Evolutionary conservation across 1,140 invertebrate species (phyloP).

Genomic region (Drosophila ercepeae): DNA sequence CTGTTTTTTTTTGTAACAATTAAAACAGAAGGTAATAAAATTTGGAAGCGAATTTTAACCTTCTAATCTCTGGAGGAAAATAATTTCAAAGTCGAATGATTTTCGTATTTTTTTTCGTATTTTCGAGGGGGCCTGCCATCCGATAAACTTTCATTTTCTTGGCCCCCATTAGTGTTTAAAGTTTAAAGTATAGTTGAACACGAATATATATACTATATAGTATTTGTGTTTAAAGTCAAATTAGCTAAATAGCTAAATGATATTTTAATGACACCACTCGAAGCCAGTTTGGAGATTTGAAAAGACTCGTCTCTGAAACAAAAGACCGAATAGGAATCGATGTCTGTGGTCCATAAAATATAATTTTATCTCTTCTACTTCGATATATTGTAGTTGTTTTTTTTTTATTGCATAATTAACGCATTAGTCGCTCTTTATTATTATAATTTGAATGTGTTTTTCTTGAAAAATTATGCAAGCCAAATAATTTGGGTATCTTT

Average conservation of each 20-base stretch:
- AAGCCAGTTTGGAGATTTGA: not conserved
- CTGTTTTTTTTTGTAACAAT: no score
- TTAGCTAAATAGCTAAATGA: conserved; percentile 55
- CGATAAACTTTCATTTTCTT: conserved; percentile 38
- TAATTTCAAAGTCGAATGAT: conserved; percentile 1
- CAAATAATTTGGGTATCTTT: conserved; percentile 37
- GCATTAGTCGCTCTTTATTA: conserved; percentile 53
- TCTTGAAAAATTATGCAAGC: conserved; percentile 51
- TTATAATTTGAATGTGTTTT: conserved; percentile 44
- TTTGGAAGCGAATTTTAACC: not conserved
- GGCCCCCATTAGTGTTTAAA: conserved; percentile 6
- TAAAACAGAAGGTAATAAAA: conserved; percentile 7
- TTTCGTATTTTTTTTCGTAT: conserved; percentile 3
- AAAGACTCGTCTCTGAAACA: conserved; percentile 34
- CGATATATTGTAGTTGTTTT: conserved; percentile 17
- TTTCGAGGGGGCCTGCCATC: conserved; percentile 33
- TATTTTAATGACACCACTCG: conserved; percentile 49
- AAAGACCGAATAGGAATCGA: conserved; percentile 20
- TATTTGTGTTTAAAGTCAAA: conserved; percentile 24
- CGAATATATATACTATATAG: conserved; percentile 1
- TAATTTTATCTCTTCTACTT: conserved; percentile 41
- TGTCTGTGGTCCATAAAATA: conserved; percentile 42
- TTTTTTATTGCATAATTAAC: conserved; percentile 47
- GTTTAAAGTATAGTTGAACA: not conserved
- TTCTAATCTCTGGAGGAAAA: not conserved